phyloP scores from a whole-genome alignment of 2,888 invertebrate species.

The Drosophila maculinotata region DNA sequence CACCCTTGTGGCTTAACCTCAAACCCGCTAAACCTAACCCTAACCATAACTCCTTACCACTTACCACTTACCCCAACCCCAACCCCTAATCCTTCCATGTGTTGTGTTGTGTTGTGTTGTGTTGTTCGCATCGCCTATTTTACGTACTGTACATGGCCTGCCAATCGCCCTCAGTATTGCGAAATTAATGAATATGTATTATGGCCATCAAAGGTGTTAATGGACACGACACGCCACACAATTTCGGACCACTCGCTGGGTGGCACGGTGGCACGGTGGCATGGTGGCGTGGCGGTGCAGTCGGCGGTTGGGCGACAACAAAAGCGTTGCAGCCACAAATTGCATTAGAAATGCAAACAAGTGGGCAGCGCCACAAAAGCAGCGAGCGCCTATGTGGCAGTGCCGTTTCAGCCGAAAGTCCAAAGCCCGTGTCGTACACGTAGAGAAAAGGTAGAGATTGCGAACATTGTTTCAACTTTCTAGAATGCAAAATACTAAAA shows the following conservation, averaged over 20 bases:
- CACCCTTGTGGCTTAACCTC: constrained; percentile 17
- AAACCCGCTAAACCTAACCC: neutral
- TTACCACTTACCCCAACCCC: constrained; percentile 1
- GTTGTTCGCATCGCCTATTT: constrained; percentile 23
- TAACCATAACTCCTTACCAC: too few species aligned
- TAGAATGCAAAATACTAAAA: too few species aligned
- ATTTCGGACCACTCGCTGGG: constrained; percentile 42
- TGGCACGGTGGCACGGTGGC: neutral
- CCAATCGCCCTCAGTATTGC: constrained; percentile 49
- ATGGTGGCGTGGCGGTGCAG: neutral
- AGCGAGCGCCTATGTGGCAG: constrained; percentile 14
- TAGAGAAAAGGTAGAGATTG: too few species aligned
- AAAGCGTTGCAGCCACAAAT: constrained; percentile 76
- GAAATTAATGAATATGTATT: constrained; percentile 81
- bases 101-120: constrained; percentile 6
- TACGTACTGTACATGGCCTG: constrained; percentile 18
- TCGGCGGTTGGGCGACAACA: constrained; percentile 56
- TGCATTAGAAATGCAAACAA: constrained; percentile 80
- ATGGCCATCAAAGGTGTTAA: constrained; percentile 78
- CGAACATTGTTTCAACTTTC: too few species aligned
- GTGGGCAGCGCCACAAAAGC: constrained; percentile 47
- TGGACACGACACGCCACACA: constrained; percentile 81
- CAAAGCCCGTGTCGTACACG: too few species aligned
- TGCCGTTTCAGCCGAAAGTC: constrained; percentile 1
- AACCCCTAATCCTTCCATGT: neutral